phyloP scores from a whole-genome alignment of 2,113 vertebrate species.

The Catharus minimus region DNA sequence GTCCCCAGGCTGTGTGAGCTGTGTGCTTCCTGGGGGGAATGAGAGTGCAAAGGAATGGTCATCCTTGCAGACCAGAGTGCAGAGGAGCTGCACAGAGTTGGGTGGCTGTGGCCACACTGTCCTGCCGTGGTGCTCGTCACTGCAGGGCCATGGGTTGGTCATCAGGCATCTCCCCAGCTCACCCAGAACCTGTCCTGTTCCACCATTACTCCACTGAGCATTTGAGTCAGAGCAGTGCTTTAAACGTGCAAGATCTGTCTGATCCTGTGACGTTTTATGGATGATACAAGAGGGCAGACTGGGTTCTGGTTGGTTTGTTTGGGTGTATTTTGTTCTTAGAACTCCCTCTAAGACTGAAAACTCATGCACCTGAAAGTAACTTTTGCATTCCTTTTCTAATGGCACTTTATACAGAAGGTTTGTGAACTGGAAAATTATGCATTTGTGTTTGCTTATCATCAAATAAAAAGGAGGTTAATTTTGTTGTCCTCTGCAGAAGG shows the following conservation, averaged over 20 bases:
- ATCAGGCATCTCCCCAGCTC: background rate
- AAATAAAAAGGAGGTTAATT: conserved; percentile 4
- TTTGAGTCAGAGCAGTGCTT: background rate
- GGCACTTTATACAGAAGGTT: background rate
- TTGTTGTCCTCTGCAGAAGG: background rate
- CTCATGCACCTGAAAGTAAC: background rate
- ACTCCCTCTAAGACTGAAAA: background rate
- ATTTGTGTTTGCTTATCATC: background rate
- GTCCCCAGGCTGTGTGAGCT: background rate
- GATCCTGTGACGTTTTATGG: rapidly evolving
- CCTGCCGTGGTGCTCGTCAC: background rate
- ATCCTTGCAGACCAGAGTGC: background rate
- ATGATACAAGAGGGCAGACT: background rate
- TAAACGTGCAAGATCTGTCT: background rate
- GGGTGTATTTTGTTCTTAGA: background rate
- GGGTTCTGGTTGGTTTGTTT: background rate
- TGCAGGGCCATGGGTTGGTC: rapidly evolving
- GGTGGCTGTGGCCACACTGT: background rate
- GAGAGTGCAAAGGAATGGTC: background rate
- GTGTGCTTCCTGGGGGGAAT: background rate
- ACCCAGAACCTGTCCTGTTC: background rate
- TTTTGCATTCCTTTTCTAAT: background rate
- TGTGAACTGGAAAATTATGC: background rate
- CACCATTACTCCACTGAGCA: background rate
- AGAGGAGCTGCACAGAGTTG: background rate